Conservation (phyloP, 2,888 invertebrate species). For the Allygus modestus region DNA sequence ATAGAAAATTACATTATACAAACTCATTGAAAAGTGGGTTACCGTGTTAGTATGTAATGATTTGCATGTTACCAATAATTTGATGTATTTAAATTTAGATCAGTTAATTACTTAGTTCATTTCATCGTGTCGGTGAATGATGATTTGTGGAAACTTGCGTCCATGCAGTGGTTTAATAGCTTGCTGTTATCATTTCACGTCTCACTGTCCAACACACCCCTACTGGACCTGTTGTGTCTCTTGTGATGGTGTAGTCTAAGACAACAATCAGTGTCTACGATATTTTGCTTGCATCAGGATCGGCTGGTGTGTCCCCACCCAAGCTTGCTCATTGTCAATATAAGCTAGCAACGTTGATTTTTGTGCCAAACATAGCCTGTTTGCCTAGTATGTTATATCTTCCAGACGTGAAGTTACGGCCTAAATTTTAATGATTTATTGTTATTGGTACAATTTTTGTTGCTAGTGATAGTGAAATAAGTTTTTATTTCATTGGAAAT, state of each 20-base stretch:
- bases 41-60: no score
- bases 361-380: not conserved
- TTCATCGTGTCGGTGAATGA: no score
- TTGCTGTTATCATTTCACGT: no score
- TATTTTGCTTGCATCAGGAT: not conserved
- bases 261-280: slow-evolving; percentile 15
- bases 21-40: no score
- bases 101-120: no score
- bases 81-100: no score
- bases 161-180: no score
- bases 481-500: not conserved
- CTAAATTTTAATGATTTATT: slow-evolving; percentile 4
- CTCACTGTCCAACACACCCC: no score
- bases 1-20: no score
- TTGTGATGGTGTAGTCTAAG: not conserved
- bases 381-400: not conserved
- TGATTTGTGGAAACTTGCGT: no score
- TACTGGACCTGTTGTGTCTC: not conserved
- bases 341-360: not conserved
- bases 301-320: slow-evolving; percentile 1
- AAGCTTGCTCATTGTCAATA: slow-evolving; percentile 16
- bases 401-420: not conserved
- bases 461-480: slow-evolving; percentile 1
- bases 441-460: not conserved
- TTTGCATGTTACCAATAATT: no score